phyloP scores from a whole-genome alignment of 2,797 vertebrate genomes.

The Pangasius larnaudii region DNA sequence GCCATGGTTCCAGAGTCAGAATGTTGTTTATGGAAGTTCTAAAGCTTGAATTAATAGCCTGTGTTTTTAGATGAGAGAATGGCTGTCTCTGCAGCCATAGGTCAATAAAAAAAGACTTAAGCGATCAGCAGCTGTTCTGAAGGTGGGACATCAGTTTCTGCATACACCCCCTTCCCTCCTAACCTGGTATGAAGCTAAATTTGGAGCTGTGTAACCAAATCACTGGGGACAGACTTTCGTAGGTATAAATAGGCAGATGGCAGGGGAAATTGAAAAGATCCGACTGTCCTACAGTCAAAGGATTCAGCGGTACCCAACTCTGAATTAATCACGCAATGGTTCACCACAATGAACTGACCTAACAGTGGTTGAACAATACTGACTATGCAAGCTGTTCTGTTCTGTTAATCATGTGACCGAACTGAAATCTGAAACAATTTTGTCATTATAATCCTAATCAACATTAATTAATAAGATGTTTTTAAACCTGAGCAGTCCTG shows the following conservation, averaged over 20 bases:
- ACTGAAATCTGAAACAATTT: neutral
- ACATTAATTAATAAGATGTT: slow-evolving; percentile 6
- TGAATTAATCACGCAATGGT: neutral
- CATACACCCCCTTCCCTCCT: slow-evolving; percentile 33
- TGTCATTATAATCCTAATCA: neutral
- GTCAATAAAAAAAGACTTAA: slow-evolving; percentile 53
- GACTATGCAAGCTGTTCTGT: neutral
- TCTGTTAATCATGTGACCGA: neutral
- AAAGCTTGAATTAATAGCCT: neutral
- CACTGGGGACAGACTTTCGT: slow-evolving; percentile 61
- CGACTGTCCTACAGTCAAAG: slow-evolving; percentile 32
- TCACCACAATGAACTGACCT: neutral
- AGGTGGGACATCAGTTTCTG: slow-evolving; percentile 58
- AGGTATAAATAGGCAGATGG: slow-evolving; percentile 73
- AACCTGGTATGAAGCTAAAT: slow-evolving; percentile 68
- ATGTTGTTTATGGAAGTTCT: neutral
- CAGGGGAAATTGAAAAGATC: slow-evolving; percentile 60
- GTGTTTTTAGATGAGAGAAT: neutral
- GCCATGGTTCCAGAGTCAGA: neutral
- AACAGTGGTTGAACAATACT: neutral
- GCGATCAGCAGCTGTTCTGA: slow-evolving; percentile 73
- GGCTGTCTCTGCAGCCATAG: neutral
- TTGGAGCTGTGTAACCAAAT: slow-evolving; percentile 73
- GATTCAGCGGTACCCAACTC: slow-evolving; percentile 5
- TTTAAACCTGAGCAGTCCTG: slow-evolving; percentile 6